Evolutionary conservation across 2,888 invertebrate genomes (phyloP), one percentile per base, ranked within the genome.

Genomic region (Lasioglossum calceatum): DNA sequence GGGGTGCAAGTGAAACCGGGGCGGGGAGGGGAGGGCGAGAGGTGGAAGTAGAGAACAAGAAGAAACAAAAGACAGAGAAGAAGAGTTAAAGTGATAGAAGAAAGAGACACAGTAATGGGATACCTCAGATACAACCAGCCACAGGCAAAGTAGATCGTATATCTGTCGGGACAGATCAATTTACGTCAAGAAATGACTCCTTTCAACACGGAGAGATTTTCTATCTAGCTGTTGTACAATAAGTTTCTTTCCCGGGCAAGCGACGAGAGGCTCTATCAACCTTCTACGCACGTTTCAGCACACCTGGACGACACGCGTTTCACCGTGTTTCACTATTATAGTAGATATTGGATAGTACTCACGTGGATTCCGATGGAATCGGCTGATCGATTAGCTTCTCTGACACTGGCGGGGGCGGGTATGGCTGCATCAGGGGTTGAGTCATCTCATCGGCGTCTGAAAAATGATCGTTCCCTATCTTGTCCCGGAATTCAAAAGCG

Each of bases 111-210:
- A 84, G 83, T 87, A 88, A 89, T 85, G 81, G 88, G 92, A 89
- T 97, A 97, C 97, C 97, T 97, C 97, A 97, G 97, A 96, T 97
- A 97, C 96, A 97, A 97, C 97, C 97, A 97, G 97, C 97, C 97
- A 97, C 97, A 97, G 96, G 97, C 97, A 97, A 97, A 97, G 97
- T 97, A 97, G 97, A 97, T 89, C 90, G 91, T 91, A 89, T 89
- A 92, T 91, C 92, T 91, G 90, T 91, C 91, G 83, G 86, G 87
- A 91, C 89, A 89, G 89, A 92, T 77, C 92, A 89, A 92, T 92
- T 84, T 83, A 84, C 84, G 84, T 89, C 84, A 88, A 88, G 88
- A 88, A 87, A 85, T 85, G 79, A 88, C 81, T 81, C 85, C 80
- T 83, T 85, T 87, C 85, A 82, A 87, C 78, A 79, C 73, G 64